Base-by-base conservation (phyloP, 2,113 vertebrate species). In the Scopus umbretta region DNA sequence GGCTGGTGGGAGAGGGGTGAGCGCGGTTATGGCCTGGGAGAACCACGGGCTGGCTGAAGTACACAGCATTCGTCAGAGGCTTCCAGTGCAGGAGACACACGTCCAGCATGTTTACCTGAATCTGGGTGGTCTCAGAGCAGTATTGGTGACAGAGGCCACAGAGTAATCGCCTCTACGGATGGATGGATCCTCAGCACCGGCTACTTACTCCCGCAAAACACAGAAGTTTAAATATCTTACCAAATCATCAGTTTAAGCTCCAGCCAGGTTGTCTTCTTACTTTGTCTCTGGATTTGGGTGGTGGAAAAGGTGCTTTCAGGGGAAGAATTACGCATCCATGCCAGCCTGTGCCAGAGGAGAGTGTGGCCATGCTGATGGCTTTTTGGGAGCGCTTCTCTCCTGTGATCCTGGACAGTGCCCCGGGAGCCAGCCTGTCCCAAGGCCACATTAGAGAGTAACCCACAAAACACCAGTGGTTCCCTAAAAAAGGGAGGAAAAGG, bases 401-500 rank as follows among this genome's bases (percentile, higher is more conserved):
- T 66, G 9, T 0, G 0, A 6, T 40, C 13, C 21, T 27, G 19
- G 22, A 13, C 68, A 75, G 34, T 6, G 49, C 9, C 34, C 38
- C 5, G 9, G 19, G 53, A 67, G 4, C 22, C 63, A 76, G 20
- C 53, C 56, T 18, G 7, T 4, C 38, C 47, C n/a, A 27, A 26
- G 18, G 34, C 55, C 56, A 42, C 9, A 1, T 34, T 18, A 45
- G 1, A 5, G 16, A 42, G 10, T 10, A 6, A 66, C 20, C 6
- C 56, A 74, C 9, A 22, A 15, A 84, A 43, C 11, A 66, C 21
- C 42, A 59, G 18, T 21, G 45, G 14, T 9, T 73, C 45, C 74
- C 25, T 27, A 15, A 63, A 66, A 61, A 56, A 17, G 9, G 10
- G 14, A 53, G 8, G 38, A 62, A 76, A 84, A 59, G 32, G 43